Percentiles rank a stretch among this genome's conserved stretches.
phyloP scores from a whole-genome alignment of 1,140 invertebrate species.

The Phymorhynchus buccinoides region DNA sequence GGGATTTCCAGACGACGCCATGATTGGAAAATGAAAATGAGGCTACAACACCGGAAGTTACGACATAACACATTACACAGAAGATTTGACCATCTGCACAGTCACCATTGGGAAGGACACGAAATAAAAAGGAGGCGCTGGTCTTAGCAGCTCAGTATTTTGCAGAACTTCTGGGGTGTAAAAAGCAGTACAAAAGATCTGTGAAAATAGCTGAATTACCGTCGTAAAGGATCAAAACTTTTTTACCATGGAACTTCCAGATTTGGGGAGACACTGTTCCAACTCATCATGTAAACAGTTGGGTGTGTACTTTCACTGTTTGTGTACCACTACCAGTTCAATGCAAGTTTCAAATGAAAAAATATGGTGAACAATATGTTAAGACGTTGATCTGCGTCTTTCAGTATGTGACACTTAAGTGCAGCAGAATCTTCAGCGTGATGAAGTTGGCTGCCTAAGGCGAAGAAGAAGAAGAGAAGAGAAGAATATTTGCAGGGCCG shows the following conservation, averaged over 20 bases:
- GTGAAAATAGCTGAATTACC: background rate
- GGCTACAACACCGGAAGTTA: conserved; percentile 29
- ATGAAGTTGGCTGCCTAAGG: no score
- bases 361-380: no score
- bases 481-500: no score
- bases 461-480: no score
- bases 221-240: background rate
- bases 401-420: no score
- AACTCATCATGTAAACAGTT: conserved; percentile 86
- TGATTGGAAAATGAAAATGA: conserved; percentile 26
- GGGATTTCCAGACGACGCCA: conserved; percentile 53
- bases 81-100: conserved; percentile 33
- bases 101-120: conserved; percentile 17
- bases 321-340: no score
- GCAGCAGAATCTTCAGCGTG: no score
- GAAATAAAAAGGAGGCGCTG: background rate
- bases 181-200: no score
- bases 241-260: conserved; percentile 87
- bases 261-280: conserved; percentile 89
- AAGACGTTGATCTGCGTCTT: no score
- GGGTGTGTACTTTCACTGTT: no score
- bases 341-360: no score
- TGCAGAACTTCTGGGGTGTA: background rate
- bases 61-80: conserved; percentile 28
- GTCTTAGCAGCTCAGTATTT: background rate